Evolutionary conservation across 2,113 vertebrate genomes (phyloP), one percentile per base, ranked within the genome.

Genomic region (Miniopterus natalensis): DNA sequence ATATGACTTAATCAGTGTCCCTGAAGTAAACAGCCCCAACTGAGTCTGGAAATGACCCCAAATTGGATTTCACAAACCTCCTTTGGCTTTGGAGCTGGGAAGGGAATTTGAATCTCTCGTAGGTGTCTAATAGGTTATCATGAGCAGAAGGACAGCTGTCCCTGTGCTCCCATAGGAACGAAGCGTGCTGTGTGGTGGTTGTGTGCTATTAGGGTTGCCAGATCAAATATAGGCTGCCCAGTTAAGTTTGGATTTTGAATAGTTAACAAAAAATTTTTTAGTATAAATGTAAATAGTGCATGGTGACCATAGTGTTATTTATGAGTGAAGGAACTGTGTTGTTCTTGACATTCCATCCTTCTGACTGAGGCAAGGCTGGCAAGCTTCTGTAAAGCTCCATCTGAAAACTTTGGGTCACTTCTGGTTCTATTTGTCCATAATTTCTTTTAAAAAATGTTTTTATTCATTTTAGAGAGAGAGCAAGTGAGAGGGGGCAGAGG

Each of bases 1-100:
- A 98, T 98, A 98, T 98, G 98, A 98, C 98, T 99, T 98, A 98
- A 98, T 98, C 98, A 98, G 97, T 95, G 97, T 98, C 98, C 97
- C 98, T 98, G 96, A 98, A 98, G 98, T 98, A 97, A 98, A 98
- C 98, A 98, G 97, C 95, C 97, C 97, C 98, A 97, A 97, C 94
- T 66, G 95, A 97, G 98, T 96, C 90, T 97, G 96, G 97, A 97
- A 97, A 97, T 96, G 95, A 97, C 97, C 97, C 74, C 94, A 97
- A 97, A 95, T 97, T 97, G 96, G 97, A 95, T 95, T 98, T 97
- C n/a, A 80, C 55, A 98, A 97, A 98, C 97, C 97, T 98, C 96
- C 94, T 96, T 98, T 97, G 98, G 95, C 97, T 98, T 98, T 98
- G 98, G 98, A 98, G 96, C 97, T 95, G 96, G 97, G 96, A 93